These are phyloP conservation scores for Tarsius wallacei DNA, from an alignment of 2,797 vertebrate species.

Conservation along the genomic window DNA sequence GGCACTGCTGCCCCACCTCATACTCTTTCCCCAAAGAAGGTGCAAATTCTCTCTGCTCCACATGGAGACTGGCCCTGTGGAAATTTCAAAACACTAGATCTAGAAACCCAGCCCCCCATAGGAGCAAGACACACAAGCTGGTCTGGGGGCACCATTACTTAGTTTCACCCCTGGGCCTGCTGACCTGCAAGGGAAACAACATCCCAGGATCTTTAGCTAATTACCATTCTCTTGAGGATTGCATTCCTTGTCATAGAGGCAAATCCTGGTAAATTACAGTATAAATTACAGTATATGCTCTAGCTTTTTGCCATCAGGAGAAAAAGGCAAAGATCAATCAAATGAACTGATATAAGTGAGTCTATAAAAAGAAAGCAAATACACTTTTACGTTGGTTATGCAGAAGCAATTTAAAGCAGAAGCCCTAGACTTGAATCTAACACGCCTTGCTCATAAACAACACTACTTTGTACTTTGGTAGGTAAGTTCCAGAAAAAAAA, in stretches of 20 bases:
- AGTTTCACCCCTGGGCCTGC: not conserved
- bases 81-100: not conserved
- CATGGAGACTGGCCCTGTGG: fast-evolving
- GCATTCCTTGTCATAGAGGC: not conserved
- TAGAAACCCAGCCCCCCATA: not conserved
- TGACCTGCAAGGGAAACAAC: not conserved
- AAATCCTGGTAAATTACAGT: not conserved
- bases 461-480: not conserved
- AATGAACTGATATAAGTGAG: not conserved
- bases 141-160: fast-evolving
- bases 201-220: not conserved
- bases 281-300: fast-evolving
- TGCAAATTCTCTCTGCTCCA: not conserved
- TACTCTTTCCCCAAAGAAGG: not conserved
- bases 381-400: not conserved
- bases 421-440: not conserved
- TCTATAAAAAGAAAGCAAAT: not conserved
- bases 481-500: not conserved
- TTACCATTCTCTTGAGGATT: not conserved
- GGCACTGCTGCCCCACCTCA: not conserved
- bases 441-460: not conserved
- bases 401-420: not conserved
- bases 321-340: not conserved
- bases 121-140: not conserved
- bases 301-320: not conserved